Conservation (phyloP, 2,113 vertebrate species). For the Laticauda laticaudata region DNA sequence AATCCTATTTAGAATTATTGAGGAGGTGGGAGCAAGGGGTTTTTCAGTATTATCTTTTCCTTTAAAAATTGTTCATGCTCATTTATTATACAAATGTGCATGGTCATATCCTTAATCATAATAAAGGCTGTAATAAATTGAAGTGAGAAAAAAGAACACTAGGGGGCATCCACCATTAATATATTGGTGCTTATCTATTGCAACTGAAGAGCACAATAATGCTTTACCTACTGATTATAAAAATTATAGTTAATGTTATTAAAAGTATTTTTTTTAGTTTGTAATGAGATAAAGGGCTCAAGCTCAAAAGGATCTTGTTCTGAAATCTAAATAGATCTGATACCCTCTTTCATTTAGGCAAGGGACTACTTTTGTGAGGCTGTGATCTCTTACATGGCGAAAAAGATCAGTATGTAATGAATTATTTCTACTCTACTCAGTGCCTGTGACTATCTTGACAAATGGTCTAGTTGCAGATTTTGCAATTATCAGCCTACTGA, state of each 20-base stretch:
- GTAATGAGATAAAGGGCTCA: fast-evolving
- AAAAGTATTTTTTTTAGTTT: neutral
- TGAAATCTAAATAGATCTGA: neutral
- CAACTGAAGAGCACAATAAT: neutral
- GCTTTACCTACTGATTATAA: neutral
- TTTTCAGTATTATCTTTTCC: neutral
- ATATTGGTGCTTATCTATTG: neutral
- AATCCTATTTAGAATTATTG: neutral
- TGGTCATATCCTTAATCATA: neutral
- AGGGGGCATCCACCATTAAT: neutral
- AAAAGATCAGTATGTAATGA: slow-evolving; percentile 24
- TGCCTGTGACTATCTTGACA: slow-evolving; percentile 40
- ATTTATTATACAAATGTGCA: neutral
- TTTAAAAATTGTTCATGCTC: neutral
- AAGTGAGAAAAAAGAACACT: neutral
- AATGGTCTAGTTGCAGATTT: neutral
- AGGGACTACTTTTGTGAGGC: neutral
- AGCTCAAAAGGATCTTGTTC: slow-evolving; percentile 4
- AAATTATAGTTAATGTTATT: neutral
- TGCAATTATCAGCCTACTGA: slow-evolving; percentile 2
- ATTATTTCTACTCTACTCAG: slow-evolving; percentile 18
- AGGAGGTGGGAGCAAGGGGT: neutral
- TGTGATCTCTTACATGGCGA: slow-evolving; percentile 1
- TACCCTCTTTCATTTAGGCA: neutral
- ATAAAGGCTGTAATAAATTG: neutral